Evolutionary conservation across 2,888 invertebrate genomes (phyloP).

Genomic region (Epirrita christyi): DNA sequence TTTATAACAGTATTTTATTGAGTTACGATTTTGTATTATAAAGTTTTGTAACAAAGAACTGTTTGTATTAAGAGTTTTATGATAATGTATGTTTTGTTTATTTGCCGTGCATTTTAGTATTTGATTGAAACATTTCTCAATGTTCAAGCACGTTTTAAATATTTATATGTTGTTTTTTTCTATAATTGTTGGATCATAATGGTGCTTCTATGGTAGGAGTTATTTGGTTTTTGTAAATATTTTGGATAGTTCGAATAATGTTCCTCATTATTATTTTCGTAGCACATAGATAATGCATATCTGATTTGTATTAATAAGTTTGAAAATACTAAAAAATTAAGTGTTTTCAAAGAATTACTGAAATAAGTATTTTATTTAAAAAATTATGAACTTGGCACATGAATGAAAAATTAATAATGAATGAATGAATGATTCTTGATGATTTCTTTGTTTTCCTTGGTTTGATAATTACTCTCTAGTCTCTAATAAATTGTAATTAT

Average conservation of each 20-base stretch:
- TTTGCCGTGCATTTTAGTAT: slow-evolving; percentile 36
- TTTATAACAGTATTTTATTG: slow-evolving; percentile 73
- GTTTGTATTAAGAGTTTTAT: slow-evolving; percentile 45
- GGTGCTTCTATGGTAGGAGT: slow-evolving; percentile 55
- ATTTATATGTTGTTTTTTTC: slow-evolving; percentile 18
- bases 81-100: slow-evolving; percentile 40
- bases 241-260: background rate
- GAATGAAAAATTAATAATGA: too few species aligned
- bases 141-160: slow-evolving; percentile 19
- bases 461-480: slow-evolving; percentile 79
- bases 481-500: slow-evolving; percentile 71
- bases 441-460: slow-evolving; percentile 49
- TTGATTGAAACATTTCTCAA: background rate
- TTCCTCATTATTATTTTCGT: slow-evolving; percentile 3
- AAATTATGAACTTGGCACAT: too few species aligned
- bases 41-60: slow-evolving; percentile 51
- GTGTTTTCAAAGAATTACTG: background rate
- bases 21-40: slow-evolving; percentile 53
- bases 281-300: slow-evolving; percentile 1
- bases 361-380: background rate
- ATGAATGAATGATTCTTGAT: too few species aligned
- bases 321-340: background rate
- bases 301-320: background rate
- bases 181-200: slow-evolving; percentile 57
- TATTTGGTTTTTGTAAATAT: slow-evolving; percentile 27